Conservation (phyloP, 2,113 vertebrate genomes). For the Laticauda colubrina region DNA sequence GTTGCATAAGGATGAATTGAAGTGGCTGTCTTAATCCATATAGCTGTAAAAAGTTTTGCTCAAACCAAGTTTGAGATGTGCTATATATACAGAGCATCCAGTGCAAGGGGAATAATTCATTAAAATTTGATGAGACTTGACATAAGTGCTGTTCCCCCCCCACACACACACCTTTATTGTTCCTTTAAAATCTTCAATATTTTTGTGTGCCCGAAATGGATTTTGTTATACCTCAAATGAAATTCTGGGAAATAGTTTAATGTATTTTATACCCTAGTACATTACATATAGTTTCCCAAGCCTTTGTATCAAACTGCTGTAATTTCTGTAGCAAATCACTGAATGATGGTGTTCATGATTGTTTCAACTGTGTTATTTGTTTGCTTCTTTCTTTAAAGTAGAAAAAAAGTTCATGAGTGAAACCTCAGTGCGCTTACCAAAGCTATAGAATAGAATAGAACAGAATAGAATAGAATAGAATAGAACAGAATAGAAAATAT, state of each 20-base stretch:
- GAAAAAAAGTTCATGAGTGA: background rate
- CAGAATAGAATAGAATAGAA: too few relatives aligned
- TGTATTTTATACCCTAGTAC: background rate
- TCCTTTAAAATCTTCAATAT: rapidly evolving
- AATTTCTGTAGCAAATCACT: background rate
- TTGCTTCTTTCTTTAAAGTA: background rate
- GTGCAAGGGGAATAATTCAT: background rate
- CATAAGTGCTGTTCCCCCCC: background rate
- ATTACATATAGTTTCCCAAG: background rate
- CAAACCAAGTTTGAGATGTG: background rate
- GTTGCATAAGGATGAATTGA: background rate
- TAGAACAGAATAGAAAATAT: too few relatives aligned
- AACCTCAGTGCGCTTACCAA: background rate
- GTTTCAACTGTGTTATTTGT: background rate
- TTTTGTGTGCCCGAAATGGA: background rate
- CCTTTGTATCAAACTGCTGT: background rate
- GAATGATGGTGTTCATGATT: background rate
- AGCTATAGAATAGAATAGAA: too few relatives aligned
- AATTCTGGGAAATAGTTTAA: background rate
- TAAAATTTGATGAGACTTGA: background rate
- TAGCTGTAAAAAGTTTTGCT: background rate
- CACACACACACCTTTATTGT: background rate
- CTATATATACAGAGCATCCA: background rate
- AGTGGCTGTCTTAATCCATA: conserved; percentile 5
- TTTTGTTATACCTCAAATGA: background rate